A percentile compares a stretch with the other conserved stretches of the same genome.
phyloP scores from a whole-genome alignment of 1,140 invertebrate genomes.

The Brachionus asplanchnoidis region DNA sequence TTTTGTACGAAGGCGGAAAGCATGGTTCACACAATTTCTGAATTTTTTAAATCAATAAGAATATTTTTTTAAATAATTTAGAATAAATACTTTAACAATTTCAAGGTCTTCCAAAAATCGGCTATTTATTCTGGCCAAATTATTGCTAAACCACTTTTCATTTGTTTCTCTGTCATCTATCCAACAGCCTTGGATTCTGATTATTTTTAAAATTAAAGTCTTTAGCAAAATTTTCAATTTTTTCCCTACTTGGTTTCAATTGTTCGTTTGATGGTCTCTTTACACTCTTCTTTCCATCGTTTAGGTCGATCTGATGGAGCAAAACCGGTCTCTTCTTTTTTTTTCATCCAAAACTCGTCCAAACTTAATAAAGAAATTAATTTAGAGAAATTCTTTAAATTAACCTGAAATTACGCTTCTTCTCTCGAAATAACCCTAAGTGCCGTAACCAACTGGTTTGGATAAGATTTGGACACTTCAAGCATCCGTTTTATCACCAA shows the following conservation, averaged over 20 bases:
- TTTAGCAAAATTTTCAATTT: background rate
- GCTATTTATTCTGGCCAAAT: background rate
- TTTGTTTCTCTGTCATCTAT: constrained; percentile 3
- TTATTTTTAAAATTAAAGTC: background rate
- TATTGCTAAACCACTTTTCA: constrained; percentile 32
- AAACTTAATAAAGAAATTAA: background rate
- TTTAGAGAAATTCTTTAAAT: background rate
- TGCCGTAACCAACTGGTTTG: constrained; percentile 27
- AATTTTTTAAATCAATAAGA: background rate
- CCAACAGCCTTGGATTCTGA: constrained; percentile 12
- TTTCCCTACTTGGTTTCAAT: constrained; percentile 17
- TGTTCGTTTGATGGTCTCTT: background rate
- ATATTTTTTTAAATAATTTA: background rate
- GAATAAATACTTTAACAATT: background rate
- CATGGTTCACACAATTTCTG: constrained; percentile 38
- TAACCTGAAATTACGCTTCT: constrained; percentile 1
- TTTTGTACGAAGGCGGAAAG: constrained; percentile 31
- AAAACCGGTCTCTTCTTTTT: constrained; percentile 40
- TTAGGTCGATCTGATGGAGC: constrained; percentile 35
- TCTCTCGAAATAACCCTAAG: constrained; percentile 36
- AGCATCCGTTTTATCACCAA: background rate
- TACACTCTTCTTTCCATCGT: background rate
- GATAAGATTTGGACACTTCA: background rate
- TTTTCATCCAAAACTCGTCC: constrained; percentile 27
- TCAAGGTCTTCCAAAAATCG: constrained; percentile 26